These are phyloP conservation scores for Halcyon badia DNA, from an alignment of 2,797 vertebrate species.

Conservation along the genomic window DNA sequence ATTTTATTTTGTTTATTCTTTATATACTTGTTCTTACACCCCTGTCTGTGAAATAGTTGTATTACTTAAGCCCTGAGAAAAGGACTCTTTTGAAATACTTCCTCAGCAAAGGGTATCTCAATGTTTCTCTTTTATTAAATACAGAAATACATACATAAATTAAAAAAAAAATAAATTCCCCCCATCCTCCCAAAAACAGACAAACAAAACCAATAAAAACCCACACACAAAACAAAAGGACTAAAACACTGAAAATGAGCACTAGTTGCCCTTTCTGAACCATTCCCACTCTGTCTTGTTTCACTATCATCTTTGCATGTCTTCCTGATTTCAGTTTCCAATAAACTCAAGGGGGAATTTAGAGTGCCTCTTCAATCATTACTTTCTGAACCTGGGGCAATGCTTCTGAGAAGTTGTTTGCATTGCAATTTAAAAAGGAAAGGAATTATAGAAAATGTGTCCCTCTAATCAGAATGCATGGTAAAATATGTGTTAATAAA, in stretches of 20 bases:
- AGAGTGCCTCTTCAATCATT: conserved; percentile 14
- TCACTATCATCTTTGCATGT: background rate
- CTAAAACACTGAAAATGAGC: background rate
- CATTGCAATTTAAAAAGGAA: conserved; percentile 24
- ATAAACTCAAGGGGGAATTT: background rate
- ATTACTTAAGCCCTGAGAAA: background rate
- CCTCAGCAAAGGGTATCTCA: background rate
- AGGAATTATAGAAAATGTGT: conserved; percentile 25
- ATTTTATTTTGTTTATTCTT: background rate
- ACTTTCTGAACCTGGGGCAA: conserved; percentile 7
- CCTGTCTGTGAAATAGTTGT: background rate
- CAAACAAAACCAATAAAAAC: background rate
- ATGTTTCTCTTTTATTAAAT: background rate
- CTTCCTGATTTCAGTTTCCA: background rate
- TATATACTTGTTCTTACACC: background rate
- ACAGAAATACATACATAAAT: background rate
- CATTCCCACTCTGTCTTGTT: background rate
- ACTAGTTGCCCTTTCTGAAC: background rate
- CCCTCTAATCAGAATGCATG: conserved; percentile 21
- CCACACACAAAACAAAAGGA: background rate
- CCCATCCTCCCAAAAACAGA: accelerated
- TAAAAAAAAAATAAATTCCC: accelerated
- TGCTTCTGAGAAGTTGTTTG: conserved; percentile 31
- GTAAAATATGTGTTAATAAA: conserved; percentile 55
- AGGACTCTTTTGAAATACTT: background rate